Conservation (phyloP, 2,113 vertebrate genomes). For the Myotis brandtii region DNA sequence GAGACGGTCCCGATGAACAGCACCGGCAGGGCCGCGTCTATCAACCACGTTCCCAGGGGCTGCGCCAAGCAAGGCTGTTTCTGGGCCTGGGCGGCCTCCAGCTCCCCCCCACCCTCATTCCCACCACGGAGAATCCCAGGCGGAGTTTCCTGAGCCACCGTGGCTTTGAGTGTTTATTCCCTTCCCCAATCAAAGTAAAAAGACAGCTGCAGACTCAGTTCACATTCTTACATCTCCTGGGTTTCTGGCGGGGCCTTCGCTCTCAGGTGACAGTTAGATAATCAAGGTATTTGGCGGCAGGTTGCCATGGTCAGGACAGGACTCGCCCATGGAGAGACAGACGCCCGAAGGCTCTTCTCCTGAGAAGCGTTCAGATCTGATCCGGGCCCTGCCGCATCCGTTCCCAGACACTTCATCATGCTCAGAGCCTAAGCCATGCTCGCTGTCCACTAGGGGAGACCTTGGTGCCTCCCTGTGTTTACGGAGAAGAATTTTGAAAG, state of each 20-base stretch:
- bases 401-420: neutral
- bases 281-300: neutral
- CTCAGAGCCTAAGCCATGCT: neutral
- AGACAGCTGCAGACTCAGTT: neutral
- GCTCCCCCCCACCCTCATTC: neutral
- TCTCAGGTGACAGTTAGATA: neutral
- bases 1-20: neutral
- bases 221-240: neutral
- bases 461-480: neutral
- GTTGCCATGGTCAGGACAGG: neutral
- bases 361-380: constrained; percentile 6
- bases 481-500: constrained; percentile 41
- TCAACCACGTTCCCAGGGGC: neutral
- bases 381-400: neutral
- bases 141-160: neutral
- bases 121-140: neutral
- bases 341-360: neutral
- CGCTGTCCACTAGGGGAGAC: constrained; percentile 23
- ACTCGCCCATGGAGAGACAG: neutral
- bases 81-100: neutral
- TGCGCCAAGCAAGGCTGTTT: rapidly evolving
- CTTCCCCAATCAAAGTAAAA: neutral
- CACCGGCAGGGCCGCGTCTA: neutral
- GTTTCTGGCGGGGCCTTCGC: neutral
- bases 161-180: neutral